These are phyloP conservation scores for Centropristis striata DNA, from an alignment of 2,113 vertebrate genomes.

Conservation along the genomic window DNA sequence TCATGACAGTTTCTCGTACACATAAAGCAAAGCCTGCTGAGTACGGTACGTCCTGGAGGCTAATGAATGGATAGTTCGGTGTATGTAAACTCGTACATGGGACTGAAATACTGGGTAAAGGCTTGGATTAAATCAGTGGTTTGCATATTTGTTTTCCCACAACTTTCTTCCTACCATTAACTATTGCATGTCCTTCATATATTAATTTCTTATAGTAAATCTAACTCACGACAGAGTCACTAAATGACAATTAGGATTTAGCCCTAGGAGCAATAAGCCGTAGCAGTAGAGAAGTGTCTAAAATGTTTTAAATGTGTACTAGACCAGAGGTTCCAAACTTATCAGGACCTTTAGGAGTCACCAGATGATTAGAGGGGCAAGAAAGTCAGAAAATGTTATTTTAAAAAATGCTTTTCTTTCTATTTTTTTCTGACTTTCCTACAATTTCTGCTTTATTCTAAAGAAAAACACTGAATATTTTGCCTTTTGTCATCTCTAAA, in stretches of 20 bases:
- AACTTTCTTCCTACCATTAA: background rate
- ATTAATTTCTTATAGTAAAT: background rate
- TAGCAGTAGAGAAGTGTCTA: background rate
- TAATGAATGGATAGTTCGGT: background rate
- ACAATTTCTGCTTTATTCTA: background rate
- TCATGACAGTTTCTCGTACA: background rate
- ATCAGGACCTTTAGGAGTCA: background rate
- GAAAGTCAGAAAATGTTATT: too few species aligned
- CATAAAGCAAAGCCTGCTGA: conserved; percentile 15
- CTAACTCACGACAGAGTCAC: background rate
- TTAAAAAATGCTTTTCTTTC: background rate
- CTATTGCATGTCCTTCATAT: background rate
- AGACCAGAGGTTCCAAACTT: background rate
- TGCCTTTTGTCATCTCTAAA: background rate
- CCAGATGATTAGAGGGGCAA: background rate
- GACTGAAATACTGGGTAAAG: background rate
- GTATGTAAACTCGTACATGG: background rate
- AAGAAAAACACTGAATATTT: background rate
- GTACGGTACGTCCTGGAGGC: background rate
- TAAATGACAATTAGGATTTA: background rate
- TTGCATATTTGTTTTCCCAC: background rate
- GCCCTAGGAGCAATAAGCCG: background rate
- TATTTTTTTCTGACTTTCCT: background rate
- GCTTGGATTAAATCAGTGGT: background rate
- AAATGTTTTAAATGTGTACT: background rate